These are phyloP conservation scores for Formica exsecta DNA, from an alignment of 1,140 invertebrate species.

Conservation along the genomic window DNA sequence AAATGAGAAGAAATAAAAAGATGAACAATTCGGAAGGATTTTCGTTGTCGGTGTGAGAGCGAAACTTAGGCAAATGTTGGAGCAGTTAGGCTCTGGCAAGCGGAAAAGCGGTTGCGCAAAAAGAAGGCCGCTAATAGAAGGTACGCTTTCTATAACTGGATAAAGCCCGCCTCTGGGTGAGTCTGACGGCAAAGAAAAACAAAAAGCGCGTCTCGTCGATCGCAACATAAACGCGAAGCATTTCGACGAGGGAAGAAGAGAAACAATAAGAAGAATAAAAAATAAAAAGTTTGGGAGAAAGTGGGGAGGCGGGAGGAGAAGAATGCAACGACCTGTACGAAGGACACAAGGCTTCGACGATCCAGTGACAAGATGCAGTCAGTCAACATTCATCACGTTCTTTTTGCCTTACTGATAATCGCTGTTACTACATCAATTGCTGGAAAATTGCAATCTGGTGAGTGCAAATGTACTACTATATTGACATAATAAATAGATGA, in stretches of 20 bases:
- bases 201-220: constrained; percentile 25
- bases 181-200: constrained; percentile 1
- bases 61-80: neutral
- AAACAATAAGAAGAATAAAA: neutral
- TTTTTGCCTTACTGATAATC: neutral
- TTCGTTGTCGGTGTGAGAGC: neutral
- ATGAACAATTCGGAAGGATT: neutral
- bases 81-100: constrained; percentile 20
- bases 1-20: neutral
- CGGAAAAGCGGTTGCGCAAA: constrained; percentile 53
- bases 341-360: constrained; percentile 10
- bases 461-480: neutral
- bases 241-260: constrained; percentile 7
- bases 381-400: neutral
- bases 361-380: constrained; percentile 51
- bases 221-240: constrained; percentile 32
- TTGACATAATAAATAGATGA: neutral
- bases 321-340: constrained; percentile 31
- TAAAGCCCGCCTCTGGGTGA: neutral
- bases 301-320: neutral
- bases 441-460: constrained; percentile 38
- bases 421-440: neutral
- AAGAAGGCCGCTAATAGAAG: constrained; percentile 1
- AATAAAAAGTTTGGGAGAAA: neutral
- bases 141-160: neutral